Evolutionary conservation across 1,140 invertebrate genomes (phyloP), one percentile per base, ranked within the genome.

Genomic region (Bursaphelenchus mucronatus): DNA sequence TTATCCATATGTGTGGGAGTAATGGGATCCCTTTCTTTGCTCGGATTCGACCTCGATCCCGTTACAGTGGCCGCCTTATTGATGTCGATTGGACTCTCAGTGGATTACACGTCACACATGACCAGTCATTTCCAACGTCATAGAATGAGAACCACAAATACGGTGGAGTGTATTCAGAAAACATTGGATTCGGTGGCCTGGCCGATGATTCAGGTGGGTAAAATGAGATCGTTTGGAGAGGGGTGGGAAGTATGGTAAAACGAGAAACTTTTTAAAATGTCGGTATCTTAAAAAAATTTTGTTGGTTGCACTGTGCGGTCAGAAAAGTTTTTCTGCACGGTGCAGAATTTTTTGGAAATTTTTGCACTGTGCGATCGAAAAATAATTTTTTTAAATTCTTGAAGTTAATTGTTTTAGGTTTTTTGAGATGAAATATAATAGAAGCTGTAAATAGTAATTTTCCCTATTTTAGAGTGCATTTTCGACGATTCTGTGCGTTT

Each of bases 401-500:
- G 30, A 30, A 30, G 5, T 30, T 30, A 3, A 5, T 30, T 30
- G 1, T 30, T 30, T 30, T 3, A 30, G 5, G 5, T 30, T 30
- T 30, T 30, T 30, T 30, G 30, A 30, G 30, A 1, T 1, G 47
- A 6, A 50, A n/a, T n/a, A n/a, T n/a, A 30, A 30, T 30, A 30
- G 30, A 30, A 30, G 30, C 5, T 30, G 1, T 30, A 30, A 30
- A 30, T 30, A 30, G 30, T 30, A 30, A 30, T 30, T 30, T 30
- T 70, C 2, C 30, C 30, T 30, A 30, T 30, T 30, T 30, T 30
- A 30, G 30, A 30, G 73, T 15, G 91, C 91, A 0, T 83, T 90
- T 0, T 94, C 91, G 7, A 96, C 94, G 0, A 90, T 96, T 21
- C 82, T 97, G 0, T 93, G 93, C 57, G 88, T 96, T 13, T 83